These are phyloP conservation scores for Parnassius mnemosyne DNA, from an alignment of 2,888 invertebrate genomes.

Conservation along the genomic window DNA sequence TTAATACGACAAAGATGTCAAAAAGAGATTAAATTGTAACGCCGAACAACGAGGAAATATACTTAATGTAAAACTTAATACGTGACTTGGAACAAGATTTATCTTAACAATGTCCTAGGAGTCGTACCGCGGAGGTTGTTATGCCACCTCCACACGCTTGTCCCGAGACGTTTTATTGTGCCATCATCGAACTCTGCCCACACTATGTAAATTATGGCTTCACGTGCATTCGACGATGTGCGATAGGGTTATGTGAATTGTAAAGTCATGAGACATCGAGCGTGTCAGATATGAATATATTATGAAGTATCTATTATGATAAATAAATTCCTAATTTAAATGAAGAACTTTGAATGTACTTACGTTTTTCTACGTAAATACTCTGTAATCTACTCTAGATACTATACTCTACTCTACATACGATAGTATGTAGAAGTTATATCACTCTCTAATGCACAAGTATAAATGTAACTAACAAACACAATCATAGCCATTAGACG, in stretches of 20 bases:
- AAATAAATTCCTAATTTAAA: no score
- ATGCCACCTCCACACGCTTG: slow-evolving; percentile 35
- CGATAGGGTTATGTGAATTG: slow-evolving; percentile 10
- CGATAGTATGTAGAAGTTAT: no score
- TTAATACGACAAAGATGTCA: slow-evolving; percentile 4
- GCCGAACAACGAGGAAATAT: slow-evolving; percentile 22
- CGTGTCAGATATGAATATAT: no score
- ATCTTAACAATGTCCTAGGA: slow-evolving; percentile 25
- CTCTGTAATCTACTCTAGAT: no score
- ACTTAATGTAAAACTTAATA: slow-evolving; percentile 23
- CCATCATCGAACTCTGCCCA: slow-evolving; percentile 32
- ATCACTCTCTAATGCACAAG: no score
- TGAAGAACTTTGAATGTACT: no score
- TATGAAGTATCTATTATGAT: no score
- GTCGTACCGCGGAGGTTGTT: slow-evolving; percentile 20
- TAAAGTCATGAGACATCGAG: no score
- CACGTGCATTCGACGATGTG: slow-evolving; percentile 13
- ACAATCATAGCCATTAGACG: no score
- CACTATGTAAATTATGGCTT: slow-evolving; percentile 25
- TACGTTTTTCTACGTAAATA: no score
- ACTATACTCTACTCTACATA: no score
- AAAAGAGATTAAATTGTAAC: slow-evolving; percentile 11
- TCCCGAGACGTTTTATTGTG: slow-evolving; percentile 35
- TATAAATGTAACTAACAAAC: no score
- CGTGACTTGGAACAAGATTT: slow-evolving; percentile 25